Percentiles rank a stretch among this genome's conserved stretches.
These are phyloP conservation scores for Sylvia atricapilla DNA, from an alignment of 2,113 vertebrate genomes.

Conservation along the genomic window DNA sequence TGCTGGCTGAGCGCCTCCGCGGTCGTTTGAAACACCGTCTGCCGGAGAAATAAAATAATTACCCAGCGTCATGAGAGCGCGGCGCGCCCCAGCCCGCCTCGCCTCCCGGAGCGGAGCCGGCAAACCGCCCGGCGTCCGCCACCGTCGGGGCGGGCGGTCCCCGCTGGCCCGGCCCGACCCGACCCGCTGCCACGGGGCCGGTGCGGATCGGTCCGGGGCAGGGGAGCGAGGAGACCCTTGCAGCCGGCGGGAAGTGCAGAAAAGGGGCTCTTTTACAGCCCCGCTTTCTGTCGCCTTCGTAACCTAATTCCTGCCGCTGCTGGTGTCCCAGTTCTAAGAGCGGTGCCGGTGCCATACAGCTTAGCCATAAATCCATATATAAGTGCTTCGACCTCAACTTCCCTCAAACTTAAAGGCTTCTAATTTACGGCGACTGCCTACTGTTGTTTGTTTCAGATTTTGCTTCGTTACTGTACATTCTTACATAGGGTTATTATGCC, in stretches of 20 bases:
- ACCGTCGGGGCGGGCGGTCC: not conserved
- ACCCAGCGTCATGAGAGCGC: not conserved
- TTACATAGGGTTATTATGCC: not conserved
- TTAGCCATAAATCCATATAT: accelerated
- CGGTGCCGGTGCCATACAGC: not conserved
- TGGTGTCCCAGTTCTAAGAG: not conserved
- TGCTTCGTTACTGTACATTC: not conserved
- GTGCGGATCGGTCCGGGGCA: no score
- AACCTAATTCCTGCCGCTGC: not conserved
- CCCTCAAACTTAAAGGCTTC: not conserved
- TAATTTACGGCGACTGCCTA: not conserved
- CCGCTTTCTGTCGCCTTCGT: not conserved
- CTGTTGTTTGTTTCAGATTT: not conserved
- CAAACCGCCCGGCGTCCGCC: not conserved
- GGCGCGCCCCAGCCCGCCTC: not conserved
- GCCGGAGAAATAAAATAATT: not conserved
- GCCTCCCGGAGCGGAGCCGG: not conserved
- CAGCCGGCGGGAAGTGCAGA: not conserved
- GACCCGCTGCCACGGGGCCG: accelerated
- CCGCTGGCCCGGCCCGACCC: accelerated
- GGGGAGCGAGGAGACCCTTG: not conserved
- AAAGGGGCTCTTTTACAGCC: not conserved
- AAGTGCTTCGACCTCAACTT: not conserved
- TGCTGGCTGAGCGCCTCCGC: not conserved
- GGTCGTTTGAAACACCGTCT: not conserved